Evolutionary conservation across 2,888 invertebrate species (phyloP).

Genomic region (Patella depressa): DNA sequence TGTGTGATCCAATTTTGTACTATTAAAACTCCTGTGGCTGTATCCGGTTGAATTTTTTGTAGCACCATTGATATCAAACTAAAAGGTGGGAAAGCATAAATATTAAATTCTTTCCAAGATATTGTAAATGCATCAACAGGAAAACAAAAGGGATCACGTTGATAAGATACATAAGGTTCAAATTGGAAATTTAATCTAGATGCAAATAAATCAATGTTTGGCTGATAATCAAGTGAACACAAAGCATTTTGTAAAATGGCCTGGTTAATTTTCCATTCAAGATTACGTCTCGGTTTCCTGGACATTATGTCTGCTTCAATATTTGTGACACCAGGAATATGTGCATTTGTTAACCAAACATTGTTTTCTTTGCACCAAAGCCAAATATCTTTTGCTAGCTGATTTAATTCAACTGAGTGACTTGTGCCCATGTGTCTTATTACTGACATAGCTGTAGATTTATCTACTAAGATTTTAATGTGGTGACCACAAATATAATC

Average conservation of each 20-base stretch:
- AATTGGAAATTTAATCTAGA: slow-evolving; percentile 29
- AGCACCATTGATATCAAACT: slow-evolving; percentile 13
- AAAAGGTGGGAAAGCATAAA: slow-evolving; percentile 34
- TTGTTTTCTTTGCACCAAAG: slow-evolving; percentile 8
- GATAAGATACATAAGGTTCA: slow-evolving; percentile 21
- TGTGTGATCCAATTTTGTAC: slow-evolving; percentile 29
- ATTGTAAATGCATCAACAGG: slow-evolving; percentile 26
- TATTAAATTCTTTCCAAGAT: slow-evolving; percentile 8
- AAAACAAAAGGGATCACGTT: slow-evolving; percentile 21
- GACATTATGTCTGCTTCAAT: slow-evolving; percentile 17
- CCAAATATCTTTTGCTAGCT: slow-evolving; percentile 14
- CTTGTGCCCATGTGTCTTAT: slow-evolving; percentile 23
- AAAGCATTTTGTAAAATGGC: neutral
- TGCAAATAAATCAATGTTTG: slow-evolving; percentile 34
- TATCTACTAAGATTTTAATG: slow-evolving; percentile 16
- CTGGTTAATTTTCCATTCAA: slow-evolving; percentile 26
- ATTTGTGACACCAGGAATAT: slow-evolving; percentile 23
- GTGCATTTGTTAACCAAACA: slow-evolving; percentile 23
- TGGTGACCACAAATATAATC: neutral
- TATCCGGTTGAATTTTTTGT: slow-evolving; percentile 25
- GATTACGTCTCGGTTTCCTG: slow-evolving; percentile 4
- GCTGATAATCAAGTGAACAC: neutral
- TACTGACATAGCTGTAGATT: slow-evolving; percentile 18
- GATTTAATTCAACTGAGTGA: slow-evolving; percentile 14
- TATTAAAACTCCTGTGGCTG: slow-evolving; percentile 20